Conservation (phyloP, 2,113 vertebrate species). For the Polypterus bichir region DNA sequence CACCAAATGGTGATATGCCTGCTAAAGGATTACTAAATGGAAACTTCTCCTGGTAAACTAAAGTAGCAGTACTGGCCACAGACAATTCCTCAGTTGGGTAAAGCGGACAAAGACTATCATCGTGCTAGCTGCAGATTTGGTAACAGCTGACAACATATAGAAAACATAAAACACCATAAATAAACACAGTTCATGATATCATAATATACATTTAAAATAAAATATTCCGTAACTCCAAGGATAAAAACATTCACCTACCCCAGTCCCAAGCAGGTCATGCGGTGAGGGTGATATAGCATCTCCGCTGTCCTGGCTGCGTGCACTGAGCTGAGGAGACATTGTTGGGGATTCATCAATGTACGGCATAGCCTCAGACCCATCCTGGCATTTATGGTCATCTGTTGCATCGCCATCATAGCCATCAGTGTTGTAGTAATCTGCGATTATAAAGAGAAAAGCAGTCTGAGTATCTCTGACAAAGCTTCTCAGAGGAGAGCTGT, state of each 20-base stretch:
- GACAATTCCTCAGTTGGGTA: no score
- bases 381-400: constrained; percentile 83
- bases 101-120: no score
- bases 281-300: constrained; percentile 64
- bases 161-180: no score
- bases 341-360: constrained; percentile 95
- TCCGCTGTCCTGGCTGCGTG: constrained; percentile 62
- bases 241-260: constrained; percentile 50
- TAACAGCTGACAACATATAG: no score
- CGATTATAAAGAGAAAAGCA: constrained; percentile 25
- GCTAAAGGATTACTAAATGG: no score
- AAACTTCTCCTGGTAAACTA: no score
- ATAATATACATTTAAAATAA: no score
- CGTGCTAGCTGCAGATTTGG: no score
- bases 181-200: no score
- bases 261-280: constrained; percentile 58
- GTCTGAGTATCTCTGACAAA: neutral
- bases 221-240: no score
- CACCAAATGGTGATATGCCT: no score
- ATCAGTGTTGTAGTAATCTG: constrained; percentile 92
- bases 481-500: neutral
- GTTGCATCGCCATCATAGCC: constrained; percentile 84
- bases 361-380: constrained; percentile 89
- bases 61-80: no score
- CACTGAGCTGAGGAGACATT: constrained; percentile 89